phyloP scores from a whole-genome alignment of 2,797 vertebrate genomes.

The Ptychadena robeensis region DNA sequence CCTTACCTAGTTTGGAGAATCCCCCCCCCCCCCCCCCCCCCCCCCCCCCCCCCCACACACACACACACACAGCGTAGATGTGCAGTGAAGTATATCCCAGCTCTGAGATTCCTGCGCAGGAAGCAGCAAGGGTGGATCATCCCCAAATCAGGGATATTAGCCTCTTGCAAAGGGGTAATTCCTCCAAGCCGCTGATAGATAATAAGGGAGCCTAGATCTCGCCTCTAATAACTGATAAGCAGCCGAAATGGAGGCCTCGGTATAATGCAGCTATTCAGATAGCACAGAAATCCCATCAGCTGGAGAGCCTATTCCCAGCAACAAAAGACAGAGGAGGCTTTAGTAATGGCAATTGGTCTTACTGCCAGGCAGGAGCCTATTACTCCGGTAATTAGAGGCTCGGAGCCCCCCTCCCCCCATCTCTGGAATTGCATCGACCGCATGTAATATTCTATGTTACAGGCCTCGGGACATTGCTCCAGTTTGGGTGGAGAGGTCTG shows the following conservation, averaged over 20 bases:
- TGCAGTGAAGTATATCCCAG: background rate
- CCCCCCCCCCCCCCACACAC: no score
- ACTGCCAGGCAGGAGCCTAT: conserved; percentile 32
- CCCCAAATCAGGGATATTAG: conserved; percentile 54
- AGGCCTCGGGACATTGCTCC: background rate
- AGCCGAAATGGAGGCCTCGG: conserved; percentile 45
- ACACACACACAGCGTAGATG: no score
- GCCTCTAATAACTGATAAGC: conserved; percentile 55
- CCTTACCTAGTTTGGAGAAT: no score
- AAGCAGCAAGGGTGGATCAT: conserved; percentile 37
- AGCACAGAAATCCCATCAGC: conserved; percentile 50
- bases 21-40: no score
- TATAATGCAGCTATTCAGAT: conserved; percentile 55
- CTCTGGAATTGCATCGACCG: background rate
- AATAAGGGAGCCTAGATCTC: conserved; percentile 49
- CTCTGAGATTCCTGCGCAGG: background rate
- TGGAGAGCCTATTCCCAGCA: conserved; percentile 30
- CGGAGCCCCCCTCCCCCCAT: conserved; percentile 4
- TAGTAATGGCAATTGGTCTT: conserved; percentile 27
- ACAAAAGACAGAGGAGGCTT: conserved; percentile 29
- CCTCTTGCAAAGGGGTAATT: conserved; percentile 57
- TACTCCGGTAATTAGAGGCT: conserved; percentile 27
- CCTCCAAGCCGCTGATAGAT: conserved; percentile 46
- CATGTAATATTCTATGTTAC: conserved; percentile 3
- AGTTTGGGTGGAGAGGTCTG: background rate